Base-by-base conservation (phyloP, 2,797 vertebrate genomes). In the Hoplostethus mediterraneus region DNA sequence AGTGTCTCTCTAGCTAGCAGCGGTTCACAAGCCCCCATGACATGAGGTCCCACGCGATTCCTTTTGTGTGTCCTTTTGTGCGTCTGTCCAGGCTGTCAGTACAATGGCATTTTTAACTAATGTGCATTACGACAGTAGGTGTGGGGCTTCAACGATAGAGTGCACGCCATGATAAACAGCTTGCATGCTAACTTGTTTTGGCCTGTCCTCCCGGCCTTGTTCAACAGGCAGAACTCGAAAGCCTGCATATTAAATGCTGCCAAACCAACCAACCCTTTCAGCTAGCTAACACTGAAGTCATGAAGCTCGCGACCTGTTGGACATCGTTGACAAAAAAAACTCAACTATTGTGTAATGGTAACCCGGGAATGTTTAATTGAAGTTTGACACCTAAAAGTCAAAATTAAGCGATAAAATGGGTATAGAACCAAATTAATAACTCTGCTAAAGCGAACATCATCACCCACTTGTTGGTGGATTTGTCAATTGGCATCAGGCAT, bases 21-120 rank as follows among this genome's bases (percentile, higher is more conserved):
- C 31, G 58, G 62, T 63, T 54, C 70, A 28, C 52, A 52, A 79
- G 73, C 87, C 71, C 58, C 86, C 75, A 80, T 90, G 92, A 93
- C 93, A 93, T 93, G 94, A 93, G 93, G 93, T 91, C 21, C 92
- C 82, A 65, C 90, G 49, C 89, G 87, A 81, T 67, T 21, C 21
- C 21, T 21, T 21, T 21, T 21, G 21, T 21, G 21, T 21, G 21
- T 54, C 69, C 84, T 79, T 75, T 82, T 87, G 88, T 80, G 68
- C 31, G 30, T 2, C 66, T 0, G 17, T 17, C 16, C 63, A 11
- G 6, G n/a, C 48, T 73, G 79, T 73, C 73, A 80, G 13, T 21
- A 66, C 51, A 11, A 16, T 21, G 17, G 44, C 57, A 49, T 49
- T 14, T 30, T 28, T 14, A 21, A 28, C 30, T 11, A 3, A 38